Percentiles rank a stretch among this genome's conserved stretches.
Evolutionary conservation across 2,113 vertebrate species (phyloP).

Genomic region (Rissa tridactyla): DNA sequence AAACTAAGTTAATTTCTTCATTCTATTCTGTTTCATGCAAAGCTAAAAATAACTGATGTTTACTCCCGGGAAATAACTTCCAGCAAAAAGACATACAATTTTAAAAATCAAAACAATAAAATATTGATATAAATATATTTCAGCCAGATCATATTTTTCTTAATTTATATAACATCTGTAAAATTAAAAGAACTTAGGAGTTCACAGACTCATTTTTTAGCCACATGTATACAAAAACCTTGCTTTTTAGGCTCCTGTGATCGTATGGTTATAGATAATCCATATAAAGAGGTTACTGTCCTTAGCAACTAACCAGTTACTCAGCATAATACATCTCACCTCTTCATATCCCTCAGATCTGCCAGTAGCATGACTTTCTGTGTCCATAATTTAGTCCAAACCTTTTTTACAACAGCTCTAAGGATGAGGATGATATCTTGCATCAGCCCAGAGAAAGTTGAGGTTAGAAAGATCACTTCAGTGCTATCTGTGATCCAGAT

Average conservation of each 20-base stretch:
- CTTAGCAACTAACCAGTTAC: neutral
- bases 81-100: neutral
- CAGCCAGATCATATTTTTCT: neutral
- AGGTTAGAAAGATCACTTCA: neutral
- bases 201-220: neutral
- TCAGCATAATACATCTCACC: neutral
- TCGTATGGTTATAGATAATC: too few relatives aligned
- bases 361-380: accelerated
- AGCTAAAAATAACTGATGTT: neutral
- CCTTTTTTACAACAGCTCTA: neutral
- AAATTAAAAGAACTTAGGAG: neutral
- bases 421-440: neutral
- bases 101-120: neutral
- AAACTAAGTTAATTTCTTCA: neutral
- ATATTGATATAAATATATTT: neutral
- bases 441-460: neutral
- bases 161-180: neutral
- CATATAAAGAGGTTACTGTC: neutral
- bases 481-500: neutral
- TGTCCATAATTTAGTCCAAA: neutral
- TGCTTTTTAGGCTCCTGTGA: neutral
- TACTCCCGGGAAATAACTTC: neutral
- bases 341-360: neutral
- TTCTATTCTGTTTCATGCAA: neutral
- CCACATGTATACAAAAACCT: neutral